Evolutionary conservation across 2,113 vertebrate genomes (phyloP), one percentile per base, ranked within the genome.

Genomic region (Cinclus mexicanus): DNA sequence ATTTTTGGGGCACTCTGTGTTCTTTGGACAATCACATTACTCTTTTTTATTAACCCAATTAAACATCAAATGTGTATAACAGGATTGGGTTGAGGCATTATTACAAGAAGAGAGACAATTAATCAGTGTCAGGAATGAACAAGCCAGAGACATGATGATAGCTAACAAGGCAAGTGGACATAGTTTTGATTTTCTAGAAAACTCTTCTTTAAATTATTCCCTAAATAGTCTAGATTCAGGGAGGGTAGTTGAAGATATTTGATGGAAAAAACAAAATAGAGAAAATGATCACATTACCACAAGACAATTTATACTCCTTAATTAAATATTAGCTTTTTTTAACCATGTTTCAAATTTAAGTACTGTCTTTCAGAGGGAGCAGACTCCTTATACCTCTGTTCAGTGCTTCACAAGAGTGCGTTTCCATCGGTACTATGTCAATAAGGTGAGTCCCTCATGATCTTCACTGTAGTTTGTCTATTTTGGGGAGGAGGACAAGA

Each of bases 401-500:
- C 15, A 76, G 12, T 46, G 11, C 61, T 50, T 70, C 46, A 50
- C 21, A 46, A 52, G 76, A 37, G 15, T 52, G 44, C 4, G 18
- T 14, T 70, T n/a, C 50, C 55, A 7, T 39, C 74, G 16, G 11
- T 9, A 24, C 39, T 57, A 47, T 18, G 10, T 41, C 35, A 67
- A 31, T 53, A 64, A 81, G 15, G 13, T n/a, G 17, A 83, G 24
- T 41, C 8, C 25, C 90, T 86, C 11, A 2, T 67, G 59, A 70
- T n/a, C 31, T 57, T 78, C 41, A 26, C 8, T 12, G 7, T 8
- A 37, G 10, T 33, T 84, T 42, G 14, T 8, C 14, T 65, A 61
- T 55, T 42, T 13, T 4, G 3, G 2, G 19, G 6, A 2, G 6
- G 6, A 53, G 2, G 1, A 7, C 2, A 21, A 42, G n/a, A 61